Evolutionary conservation across 1,140 invertebrate species (phyloP).

Genomic region (Micrasema minimum): DNA sequence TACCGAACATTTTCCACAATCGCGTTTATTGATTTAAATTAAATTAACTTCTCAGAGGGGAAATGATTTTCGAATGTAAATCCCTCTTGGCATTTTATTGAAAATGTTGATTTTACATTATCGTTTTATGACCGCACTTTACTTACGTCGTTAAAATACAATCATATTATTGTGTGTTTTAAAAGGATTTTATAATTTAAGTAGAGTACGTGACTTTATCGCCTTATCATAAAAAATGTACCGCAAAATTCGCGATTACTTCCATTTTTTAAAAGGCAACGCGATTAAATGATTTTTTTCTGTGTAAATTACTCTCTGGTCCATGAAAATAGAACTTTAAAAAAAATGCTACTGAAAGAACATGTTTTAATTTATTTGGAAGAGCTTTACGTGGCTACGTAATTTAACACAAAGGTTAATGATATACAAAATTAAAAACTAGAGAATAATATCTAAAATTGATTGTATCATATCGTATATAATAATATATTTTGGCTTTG

Average conservation of each 20-base stretch:
- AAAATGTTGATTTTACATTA: constrained; percentile 5
- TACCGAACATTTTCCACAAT: constrained; percentile 1
- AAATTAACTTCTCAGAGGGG: constrained; percentile 3
- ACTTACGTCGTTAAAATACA: constrained; percentile 4
- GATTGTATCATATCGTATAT: too few species aligned
- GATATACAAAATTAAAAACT: too few species aligned
- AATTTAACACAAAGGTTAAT: too few species aligned
- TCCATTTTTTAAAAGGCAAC: too few species aligned
- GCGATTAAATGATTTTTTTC: too few species aligned
- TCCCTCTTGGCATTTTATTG: constrained; percentile 10
- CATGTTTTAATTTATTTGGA: too few species aligned
- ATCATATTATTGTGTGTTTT: constrained; percentile 18
- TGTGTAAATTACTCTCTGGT: too few species aligned
- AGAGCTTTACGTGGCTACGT: too few species aligned
- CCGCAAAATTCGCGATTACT: constrained; percentile 14
- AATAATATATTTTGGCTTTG: too few species aligned
- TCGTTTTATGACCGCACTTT: constrained; percentile 1
- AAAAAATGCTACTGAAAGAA: too few species aligned
- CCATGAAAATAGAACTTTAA: too few species aligned
- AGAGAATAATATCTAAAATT: too few species aligned
- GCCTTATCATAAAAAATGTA: constrained; percentile 9
- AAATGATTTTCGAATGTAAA: constrained; percentile 5
- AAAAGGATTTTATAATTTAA: constrained; percentile 16
- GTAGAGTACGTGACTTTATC: constrained; percentile 12
- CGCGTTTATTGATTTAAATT: constrained; percentile 27